Evolutionary conservation across 35 echinoderm and acorn worm species (phyloP).

Genomic region (Holothuria glaberrima): DNA sequence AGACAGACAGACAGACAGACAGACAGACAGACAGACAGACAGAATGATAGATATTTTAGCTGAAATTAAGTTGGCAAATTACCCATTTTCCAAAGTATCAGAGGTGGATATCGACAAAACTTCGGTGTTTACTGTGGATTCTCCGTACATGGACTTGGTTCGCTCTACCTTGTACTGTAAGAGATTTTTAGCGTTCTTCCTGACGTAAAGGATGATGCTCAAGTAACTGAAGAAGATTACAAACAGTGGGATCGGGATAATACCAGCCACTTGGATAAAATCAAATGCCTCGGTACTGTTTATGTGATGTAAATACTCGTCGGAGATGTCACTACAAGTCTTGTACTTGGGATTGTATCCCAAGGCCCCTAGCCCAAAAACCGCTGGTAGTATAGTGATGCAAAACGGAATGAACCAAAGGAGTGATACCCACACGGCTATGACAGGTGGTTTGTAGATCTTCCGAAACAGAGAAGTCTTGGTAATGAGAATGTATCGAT

Average conservation of each 20-base stretch:
- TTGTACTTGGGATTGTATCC: conserved; percentile 68
- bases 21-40: too few species aligned
- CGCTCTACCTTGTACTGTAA: conserved; percentile 17
- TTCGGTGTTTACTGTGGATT: conserved; percentile 12
- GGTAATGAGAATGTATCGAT: conserved; percentile 71
- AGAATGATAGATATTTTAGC: too few species aligned
- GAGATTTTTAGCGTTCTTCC: conserved; percentile 43
- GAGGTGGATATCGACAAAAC: not conserved
- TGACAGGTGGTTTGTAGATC: conserved; percentile 63
- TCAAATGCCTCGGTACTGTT: conserved; percentile 57
- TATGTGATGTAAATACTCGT: conserved; percentile 14
- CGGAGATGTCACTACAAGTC: conserved; percentile 59
- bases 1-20: too few species aligned
- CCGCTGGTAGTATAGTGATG: conserved; percentile 55
- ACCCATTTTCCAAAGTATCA: conserved; percentile 30
- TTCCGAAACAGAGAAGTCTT: conserved; percentile 42
- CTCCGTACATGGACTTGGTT: conserved; percentile 34
- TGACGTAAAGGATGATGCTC: conserved; percentile 64
- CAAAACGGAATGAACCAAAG: conserved; percentile 63
- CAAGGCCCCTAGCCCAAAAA: conserved; percentile 54
- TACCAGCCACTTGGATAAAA: conserved; percentile 59
- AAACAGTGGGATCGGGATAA: conserved; percentile 72
- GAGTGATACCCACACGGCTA: conserved; percentile 47
- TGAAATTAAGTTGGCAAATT: not conserved
- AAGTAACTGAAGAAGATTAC: conserved; percentile 76